These are phyloP conservation scores for Suncus etruscus DNA, from an alignment of 2,113 vertebrate species.

Conservation along the genomic window DNA sequence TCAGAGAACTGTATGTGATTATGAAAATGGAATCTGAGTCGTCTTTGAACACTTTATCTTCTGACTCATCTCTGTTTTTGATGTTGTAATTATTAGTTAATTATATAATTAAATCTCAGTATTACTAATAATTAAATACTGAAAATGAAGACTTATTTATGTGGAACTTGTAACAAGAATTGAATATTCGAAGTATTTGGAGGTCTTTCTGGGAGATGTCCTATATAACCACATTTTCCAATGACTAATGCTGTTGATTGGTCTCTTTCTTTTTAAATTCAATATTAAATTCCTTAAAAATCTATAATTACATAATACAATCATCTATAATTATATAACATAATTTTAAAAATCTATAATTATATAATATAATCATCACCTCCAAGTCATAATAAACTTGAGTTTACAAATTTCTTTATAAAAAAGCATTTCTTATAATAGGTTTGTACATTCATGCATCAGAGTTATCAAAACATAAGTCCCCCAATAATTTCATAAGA, in stretches of 20 bases:
- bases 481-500: constrained; percentile 44
- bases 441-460: constrained; percentile 11
- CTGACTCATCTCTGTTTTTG: neutral
- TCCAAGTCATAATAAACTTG: neutral
- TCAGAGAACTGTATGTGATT: too few species aligned
- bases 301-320: neutral
- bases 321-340: neutral
- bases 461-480: constrained; percentile 47
- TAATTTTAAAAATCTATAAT: neutral
- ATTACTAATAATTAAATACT: neutral
- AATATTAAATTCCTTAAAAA: neutral
- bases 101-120: rapidly evolving
- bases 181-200: neutral
- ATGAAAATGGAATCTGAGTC: too few species aligned
- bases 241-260: neutral
- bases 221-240: too few species aligned
- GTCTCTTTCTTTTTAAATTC: neutral
- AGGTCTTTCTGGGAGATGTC: too few species aligned
- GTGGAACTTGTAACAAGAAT: neutral
- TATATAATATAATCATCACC: neutral
- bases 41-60: too few species aligned
- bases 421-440: constrained; percentile 48
- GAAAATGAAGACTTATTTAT: neutral
- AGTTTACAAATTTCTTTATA: constrained; percentile 2
- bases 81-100: neutral